These are phyloP conservation scores for Scelioninae gen. 1 DNA, from an alignment of 2,888 invertebrate genomes.

Conservation along the genomic window DNA sequence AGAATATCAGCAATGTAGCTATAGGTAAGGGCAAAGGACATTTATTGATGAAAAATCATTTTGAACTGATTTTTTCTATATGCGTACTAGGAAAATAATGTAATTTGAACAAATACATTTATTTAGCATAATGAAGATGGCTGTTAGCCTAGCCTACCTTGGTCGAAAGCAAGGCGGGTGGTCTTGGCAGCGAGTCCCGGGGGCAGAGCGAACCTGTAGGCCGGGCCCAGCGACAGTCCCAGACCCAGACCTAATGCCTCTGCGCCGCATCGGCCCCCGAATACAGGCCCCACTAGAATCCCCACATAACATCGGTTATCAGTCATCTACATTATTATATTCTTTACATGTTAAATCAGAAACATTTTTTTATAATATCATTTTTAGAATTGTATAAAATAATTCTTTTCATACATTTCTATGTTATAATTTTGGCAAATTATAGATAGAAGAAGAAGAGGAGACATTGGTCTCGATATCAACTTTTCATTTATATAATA, in stretches of 20 bases:
- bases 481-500: no score
- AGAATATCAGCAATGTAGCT: no score
- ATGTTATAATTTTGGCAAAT: no score
- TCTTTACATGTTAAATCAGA: no score
- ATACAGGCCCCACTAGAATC: conserved; percentile 85
- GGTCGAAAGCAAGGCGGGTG: conserved; percentile 85
- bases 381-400: no score
- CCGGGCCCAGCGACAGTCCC: conserved; percentile 84
- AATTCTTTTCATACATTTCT: no score
- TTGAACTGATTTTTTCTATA: no score
- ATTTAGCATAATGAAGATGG: conserved; percentile 79
- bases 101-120: conserved; percentile 52
- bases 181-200: conserved; percentile 85
- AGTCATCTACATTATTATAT: conserved; percentile 76
- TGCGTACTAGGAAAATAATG: conserved; percentile 1
- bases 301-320: conserved; percentile 81
- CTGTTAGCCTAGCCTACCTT: conserved; percentile 84
- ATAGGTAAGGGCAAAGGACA: no score
- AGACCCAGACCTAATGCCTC: conserved; percentile 85
- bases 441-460: no score
- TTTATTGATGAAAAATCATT: no score
- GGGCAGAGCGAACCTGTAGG: conserved; percentile 85
- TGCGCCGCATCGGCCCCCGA: conserved; percentile 85
- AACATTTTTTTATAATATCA: no score
- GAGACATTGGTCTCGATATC: no score